Evolutionary conservation across 2,113 vertebrate species (phyloP).

Genomic region (Rhodinocichla rosea): DNA sequence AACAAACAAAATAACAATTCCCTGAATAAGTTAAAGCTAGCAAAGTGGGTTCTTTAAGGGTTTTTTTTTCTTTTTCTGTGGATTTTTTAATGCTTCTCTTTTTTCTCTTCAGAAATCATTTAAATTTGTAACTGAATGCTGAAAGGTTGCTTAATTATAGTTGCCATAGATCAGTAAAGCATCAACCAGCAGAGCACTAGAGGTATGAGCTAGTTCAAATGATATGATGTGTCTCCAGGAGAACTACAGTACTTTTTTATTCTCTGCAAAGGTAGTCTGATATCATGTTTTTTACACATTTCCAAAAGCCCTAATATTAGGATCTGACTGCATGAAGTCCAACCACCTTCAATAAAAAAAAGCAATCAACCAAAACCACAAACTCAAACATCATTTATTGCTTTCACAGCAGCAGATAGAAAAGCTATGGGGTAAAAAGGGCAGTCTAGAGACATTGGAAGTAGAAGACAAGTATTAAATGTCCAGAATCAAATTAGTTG

Average conservation of each 20-base stretch:
- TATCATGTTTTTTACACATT: not conserved
- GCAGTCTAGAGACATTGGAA: not conserved
- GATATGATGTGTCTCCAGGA: not conserved
- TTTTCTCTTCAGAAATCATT: not conserved
- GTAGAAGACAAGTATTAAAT: not conserved
- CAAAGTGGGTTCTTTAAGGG: not conserved
- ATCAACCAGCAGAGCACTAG: not conserved
- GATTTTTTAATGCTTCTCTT: accelerated
- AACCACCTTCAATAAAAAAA: not conserved
- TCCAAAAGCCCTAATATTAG: not conserved
- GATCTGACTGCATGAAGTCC: not conserved
- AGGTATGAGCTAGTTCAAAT: not conserved
- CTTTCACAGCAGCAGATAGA: not conserved
- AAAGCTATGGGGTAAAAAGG: not conserved
- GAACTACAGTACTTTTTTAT: not conserved
- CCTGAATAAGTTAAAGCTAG: not conserved
- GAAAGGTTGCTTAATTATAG: not conserved
- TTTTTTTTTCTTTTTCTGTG: not conserved
- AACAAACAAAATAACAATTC: not conserved
- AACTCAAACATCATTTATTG: not conserved
- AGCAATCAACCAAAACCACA: not conserved
- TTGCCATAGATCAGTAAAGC: not conserved
- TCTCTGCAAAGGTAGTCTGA: not conserved
- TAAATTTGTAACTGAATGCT: not conserved
- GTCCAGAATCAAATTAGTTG: not conserved